Conservation (phyloP, 2,113 vertebrate genomes). For the Piprites chloris region DNA sequence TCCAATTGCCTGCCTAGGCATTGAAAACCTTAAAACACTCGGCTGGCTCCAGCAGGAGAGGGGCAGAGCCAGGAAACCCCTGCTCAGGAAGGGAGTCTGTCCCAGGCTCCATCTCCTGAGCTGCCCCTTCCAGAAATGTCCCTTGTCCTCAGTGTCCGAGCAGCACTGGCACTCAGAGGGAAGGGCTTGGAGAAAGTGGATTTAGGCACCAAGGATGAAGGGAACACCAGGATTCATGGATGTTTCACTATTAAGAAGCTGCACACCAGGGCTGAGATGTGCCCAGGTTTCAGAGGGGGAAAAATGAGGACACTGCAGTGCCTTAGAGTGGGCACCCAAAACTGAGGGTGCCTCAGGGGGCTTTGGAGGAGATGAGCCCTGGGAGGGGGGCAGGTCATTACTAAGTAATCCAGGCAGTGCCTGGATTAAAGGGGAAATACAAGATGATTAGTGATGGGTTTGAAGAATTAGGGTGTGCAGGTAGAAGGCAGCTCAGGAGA, state of each 20-base stretch:
- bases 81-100: neutral
- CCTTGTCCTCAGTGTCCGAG: neutral
- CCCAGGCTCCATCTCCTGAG: neutral
- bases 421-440: neutral
- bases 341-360: neutral
- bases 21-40: neutral
- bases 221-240: neutral
- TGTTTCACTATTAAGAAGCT: neutral
- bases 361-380: neutral
- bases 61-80: neutral
- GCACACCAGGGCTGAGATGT: neutral
- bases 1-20: neutral
- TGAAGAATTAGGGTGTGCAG: neutral
- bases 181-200: neutral
- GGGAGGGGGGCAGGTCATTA: neutral
- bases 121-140: neutral
- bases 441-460: fast-evolving
- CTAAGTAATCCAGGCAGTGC: neutral
- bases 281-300: neutral
- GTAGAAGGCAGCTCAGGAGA: neutral
- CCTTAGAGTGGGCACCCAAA: neutral
- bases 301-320: neutral
- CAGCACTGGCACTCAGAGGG: fast-evolving
- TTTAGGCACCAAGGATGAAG: neutral
- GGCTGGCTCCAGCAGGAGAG: neutral